A percentile compares a stretch with the other conserved stretches of the same genome.
Conservation (phyloP, 1,140 invertebrate species). For the Colletes gigas region DNA sequence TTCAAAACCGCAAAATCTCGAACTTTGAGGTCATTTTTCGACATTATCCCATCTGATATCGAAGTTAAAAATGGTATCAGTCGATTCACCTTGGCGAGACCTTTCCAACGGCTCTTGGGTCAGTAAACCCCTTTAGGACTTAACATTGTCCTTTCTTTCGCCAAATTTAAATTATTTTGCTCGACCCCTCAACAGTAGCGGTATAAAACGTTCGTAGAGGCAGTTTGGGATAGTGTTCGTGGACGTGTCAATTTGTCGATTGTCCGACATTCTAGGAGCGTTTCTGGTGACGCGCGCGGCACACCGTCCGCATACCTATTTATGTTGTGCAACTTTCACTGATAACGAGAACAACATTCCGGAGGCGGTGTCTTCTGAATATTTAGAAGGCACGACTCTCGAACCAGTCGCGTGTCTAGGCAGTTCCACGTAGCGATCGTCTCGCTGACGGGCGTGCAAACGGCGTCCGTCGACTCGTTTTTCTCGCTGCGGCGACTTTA, state of each 20-base stretch:
- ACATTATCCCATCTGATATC: too few species aligned
- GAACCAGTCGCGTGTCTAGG: background rate
- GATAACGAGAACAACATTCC: conserved; percentile 61
- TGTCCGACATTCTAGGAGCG: background rate
- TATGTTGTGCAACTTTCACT: conserved; percentile 62
- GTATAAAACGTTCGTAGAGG: too few species aligned
- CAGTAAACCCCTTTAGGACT: too few species aligned
- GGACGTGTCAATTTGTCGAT: background rate
- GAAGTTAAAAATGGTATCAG: too few species aligned
- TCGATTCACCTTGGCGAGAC: too few species aligned
- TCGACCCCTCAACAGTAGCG: too few species aligned
- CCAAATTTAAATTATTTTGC: too few species aligned
- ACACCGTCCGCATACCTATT: conserved; percentile 30
- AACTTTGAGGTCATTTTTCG: too few species aligned
- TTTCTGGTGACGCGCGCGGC: background rate
- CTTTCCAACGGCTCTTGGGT: too few species aligned
- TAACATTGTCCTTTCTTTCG: too few species aligned
- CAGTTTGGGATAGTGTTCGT: too few species aligned
- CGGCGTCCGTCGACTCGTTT: conserved; percentile 5
- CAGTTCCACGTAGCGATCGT: conserved; percentile 5
- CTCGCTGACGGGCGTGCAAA: background rate
- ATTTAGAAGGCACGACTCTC: conserved; percentile 33
- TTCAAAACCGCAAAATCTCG: too few species aligned
- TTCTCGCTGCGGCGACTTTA: background rate
- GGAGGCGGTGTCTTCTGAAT: conserved; percentile 51